Evolutionary conservation across 2,888 invertebrate species (phyloP).

Genomic region (Xylota segnis): DNA sequence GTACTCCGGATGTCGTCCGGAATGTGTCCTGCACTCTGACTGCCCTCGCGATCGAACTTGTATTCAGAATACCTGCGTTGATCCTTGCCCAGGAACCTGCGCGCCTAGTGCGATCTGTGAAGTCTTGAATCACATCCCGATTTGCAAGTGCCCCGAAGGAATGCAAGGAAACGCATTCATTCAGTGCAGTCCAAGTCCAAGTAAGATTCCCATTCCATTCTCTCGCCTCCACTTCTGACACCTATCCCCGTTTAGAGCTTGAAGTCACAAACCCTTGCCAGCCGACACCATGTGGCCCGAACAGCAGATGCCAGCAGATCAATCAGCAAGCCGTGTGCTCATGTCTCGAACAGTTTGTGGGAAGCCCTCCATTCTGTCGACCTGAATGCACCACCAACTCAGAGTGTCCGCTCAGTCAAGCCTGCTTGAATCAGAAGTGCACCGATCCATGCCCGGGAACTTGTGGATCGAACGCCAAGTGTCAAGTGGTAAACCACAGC

Average conservation of each 20-base stretch:
- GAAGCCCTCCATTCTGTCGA: slow-evolving; percentile 88
- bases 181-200: slow-evolving; percentile 86
- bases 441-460: slow-evolving; percentile 90
- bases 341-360: slow-evolving; percentile 88
- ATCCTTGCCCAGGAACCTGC: slow-evolving; percentile 91
- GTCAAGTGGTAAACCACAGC: slow-evolving; percentile 91
- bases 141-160: slow-evolving; percentile 86
- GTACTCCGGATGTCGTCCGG: slow-evolving; percentile 89
- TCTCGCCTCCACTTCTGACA: background rate
- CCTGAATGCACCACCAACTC: slow-evolving; percentile 90
- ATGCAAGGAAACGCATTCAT: slow-evolving; percentile 90
- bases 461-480: slow-evolving; percentile 89
- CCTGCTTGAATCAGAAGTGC: slow-evolving; percentile 90
- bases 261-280: slow-evolving; percentile 85
- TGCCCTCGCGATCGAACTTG: slow-evolving; percentile 89
- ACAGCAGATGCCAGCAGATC: slow-evolving; percentile 87
- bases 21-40: slow-evolving; percentile 89
- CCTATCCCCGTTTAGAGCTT: slow-evolving; percentile 79
- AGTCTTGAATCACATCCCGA: slow-evolving; percentile 91
- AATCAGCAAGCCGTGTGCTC: slow-evolving; percentile 89
- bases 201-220: slow-evolving; percentile 83
- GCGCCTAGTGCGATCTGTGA: slow-evolving; percentile 89
- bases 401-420: slow-evolving; percentile 89
- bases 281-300: slow-evolving; percentile 88
- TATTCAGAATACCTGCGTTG: slow-evolving; percentile 89